These are phyloP conservation scores for Rhegmatorhina hoffmannsi DNA, from an alignment of 2,113 vertebrate genomes.

Conservation along the genomic window DNA sequence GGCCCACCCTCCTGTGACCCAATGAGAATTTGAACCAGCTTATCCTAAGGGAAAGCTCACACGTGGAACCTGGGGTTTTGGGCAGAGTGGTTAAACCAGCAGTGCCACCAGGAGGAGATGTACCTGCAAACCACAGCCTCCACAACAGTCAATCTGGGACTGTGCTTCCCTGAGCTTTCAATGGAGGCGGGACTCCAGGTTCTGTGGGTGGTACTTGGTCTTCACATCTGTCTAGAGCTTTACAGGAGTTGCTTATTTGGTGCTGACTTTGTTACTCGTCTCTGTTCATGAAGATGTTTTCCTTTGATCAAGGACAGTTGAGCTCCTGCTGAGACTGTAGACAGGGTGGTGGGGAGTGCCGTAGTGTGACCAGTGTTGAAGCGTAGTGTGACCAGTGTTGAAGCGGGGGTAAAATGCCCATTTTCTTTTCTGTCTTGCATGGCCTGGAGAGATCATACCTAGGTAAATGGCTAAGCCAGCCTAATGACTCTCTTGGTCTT, in stretches of 20 bases:
- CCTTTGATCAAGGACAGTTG: neutral
- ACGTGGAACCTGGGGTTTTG: neutral
- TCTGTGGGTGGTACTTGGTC: neutral
- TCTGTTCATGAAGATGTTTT: neutral
- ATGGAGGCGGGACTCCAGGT: neutral
- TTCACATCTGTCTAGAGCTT: neutral
- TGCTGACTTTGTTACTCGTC: neutral
- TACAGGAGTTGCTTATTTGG: neutral
- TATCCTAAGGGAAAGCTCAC: neutral
- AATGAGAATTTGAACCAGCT: neutral
- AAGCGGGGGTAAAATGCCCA: neutral
- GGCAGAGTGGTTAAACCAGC: neutral
- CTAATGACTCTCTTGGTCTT: neutral
- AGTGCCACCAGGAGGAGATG: neutral
- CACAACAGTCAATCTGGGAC: neutral
- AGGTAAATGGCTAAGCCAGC: neutral
- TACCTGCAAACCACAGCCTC: neutral
- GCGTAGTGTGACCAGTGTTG: neutral
- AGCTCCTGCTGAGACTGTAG: neutral
- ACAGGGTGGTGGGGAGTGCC: neutral
- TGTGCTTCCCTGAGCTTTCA: rapidly evolving
- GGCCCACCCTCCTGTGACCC: rapidly evolving
- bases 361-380: neutral
- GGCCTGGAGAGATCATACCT: neutral
- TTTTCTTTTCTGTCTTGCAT: neutral